A percentile compares a stretch with the other conserved stretches of the same genome.
Evolutionary conservation across 2,888 invertebrate species (phyloP).

Genomic region (Nymphalis c-album): DNA sequence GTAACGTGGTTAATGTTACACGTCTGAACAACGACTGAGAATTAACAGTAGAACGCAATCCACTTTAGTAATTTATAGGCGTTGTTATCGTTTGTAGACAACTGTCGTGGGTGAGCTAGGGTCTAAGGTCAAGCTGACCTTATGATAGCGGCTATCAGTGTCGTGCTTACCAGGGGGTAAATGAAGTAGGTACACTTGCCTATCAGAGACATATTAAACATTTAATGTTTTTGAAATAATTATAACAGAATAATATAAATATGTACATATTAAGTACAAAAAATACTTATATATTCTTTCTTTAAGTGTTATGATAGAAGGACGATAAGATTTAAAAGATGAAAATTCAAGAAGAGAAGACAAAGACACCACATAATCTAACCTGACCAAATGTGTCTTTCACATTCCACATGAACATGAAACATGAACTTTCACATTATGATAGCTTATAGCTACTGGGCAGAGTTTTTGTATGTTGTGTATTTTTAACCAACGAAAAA

Average conservation of each 20-base stretch:
- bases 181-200: constrained; percentile 52
- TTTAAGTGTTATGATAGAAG: too few species aligned
- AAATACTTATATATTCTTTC: too few species aligned
- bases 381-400: too few species aligned
- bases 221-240: background rate
- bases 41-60: constrained; percentile 40
- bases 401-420: too few species aligned
- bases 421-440: too few species aligned
- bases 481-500: too few species aligned
- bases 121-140: constrained; percentile 62
- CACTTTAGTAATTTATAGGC: constrained; percentile 64
- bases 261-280: too few species aligned
- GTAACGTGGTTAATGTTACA: constrained; percentile 40
- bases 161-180: constrained; percentile 72
- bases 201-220: constrained; percentile 7
- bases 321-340: too few species aligned
- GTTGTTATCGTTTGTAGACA: constrained; percentile 65
- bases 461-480: too few species aligned
- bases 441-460: too few species aligned
- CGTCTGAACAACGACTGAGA: constrained; percentile 38
- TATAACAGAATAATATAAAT: background rate
- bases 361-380: too few species aligned
- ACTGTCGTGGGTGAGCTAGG: constrained; percentile 52
- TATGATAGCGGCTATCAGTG: constrained; percentile 65
- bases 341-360: too few species aligned